These are phyloP conservation scores for Columba livia DNA, from an alignment of 2,113 vertebrate genomes.

Conservation along the genomic window DNA sequence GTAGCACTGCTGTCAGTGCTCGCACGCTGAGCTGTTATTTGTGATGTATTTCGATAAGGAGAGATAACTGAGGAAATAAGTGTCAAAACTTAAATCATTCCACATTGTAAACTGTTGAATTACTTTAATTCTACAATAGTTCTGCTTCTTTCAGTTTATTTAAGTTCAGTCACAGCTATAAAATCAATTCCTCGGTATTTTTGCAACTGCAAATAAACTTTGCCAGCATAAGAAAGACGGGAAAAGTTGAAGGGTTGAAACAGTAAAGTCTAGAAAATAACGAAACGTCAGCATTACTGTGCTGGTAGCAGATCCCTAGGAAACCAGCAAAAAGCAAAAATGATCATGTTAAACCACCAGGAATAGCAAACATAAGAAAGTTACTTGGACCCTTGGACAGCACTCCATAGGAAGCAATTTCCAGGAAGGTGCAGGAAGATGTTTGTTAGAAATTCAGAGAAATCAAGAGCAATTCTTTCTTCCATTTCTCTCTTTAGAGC, in stretches of 20 bases:
- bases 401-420: background rate
- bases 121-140: slow-evolving; percentile 42
- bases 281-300: slow-evolving; percentile 34
- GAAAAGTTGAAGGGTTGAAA: slow-evolving; percentile 55
- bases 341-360: background rate
- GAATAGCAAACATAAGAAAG: background rate
- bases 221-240: slow-evolving; percentile 28
- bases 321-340: slow-evolving; percentile 17
- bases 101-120: slow-evolving; percentile 56
- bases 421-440: background rate
- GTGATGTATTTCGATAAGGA: background rate
- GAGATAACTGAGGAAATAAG: slow-evolving; percentile 56
- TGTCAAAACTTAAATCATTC: slow-evolving; percentile 58
- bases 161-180: slow-evolving; percentile 45
- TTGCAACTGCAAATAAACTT: slow-evolving; percentile 38
- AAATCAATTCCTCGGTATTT: background rate
- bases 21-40: slow-evolving; percentile 20
- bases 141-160: slow-evolving; percentile 50
- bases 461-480: background rate
- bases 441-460: background rate
- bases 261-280: slow-evolving; percentile 29
- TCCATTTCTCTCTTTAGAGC: background rate
- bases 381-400: background rate
- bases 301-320: background rate
- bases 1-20: slow-evolving; percentile 34